Conservation (phyloP, 2,113 vertebrate genomes). For the Drymodes brunneopygia region DNA sequence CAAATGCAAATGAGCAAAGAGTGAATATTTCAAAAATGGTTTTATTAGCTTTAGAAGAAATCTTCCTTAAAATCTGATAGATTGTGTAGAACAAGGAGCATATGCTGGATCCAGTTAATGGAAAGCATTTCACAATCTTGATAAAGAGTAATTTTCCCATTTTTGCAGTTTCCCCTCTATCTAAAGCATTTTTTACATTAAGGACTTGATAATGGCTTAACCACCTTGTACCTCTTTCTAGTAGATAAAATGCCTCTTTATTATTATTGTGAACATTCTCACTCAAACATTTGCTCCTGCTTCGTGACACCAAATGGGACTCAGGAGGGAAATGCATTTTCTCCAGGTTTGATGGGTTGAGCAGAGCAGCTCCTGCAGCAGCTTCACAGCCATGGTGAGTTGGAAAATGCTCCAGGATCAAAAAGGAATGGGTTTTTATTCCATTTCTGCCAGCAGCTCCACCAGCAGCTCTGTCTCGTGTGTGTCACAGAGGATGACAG, state of each 20-base stretch:
- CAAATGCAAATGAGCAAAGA: conserved; percentile 46
- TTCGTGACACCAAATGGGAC: background rate
- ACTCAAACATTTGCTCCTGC: background rate
- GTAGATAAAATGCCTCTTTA: background rate
- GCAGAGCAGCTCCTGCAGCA: background rate
- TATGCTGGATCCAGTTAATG: background rate
- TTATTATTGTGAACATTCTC: background rate
- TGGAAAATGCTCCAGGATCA: background rate
- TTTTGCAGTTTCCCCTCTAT: background rate
- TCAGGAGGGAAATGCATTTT: background rate
- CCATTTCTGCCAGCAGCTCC: background rate
- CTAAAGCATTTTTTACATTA: background rate
- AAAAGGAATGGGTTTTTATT: background rate
- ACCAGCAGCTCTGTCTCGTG: background rate
- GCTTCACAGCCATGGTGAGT: background rate
- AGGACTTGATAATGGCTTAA: background rate
- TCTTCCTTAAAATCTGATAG: background rate
- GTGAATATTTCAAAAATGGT: background rate
- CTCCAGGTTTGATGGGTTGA: background rate
- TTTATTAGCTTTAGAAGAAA: conserved; percentile 15
- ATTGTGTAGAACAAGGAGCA: background rate
- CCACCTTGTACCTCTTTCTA: background rate
- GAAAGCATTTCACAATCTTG: background rate
- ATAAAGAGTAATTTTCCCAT: background rate
- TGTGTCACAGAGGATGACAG: background rate